A percentile compares a stretch with the other conserved stretches of the same genome.
phyloP scores from a whole-genome alignment of 2,113 vertebrate genomes.

The Crocuta crocuta region DNA sequence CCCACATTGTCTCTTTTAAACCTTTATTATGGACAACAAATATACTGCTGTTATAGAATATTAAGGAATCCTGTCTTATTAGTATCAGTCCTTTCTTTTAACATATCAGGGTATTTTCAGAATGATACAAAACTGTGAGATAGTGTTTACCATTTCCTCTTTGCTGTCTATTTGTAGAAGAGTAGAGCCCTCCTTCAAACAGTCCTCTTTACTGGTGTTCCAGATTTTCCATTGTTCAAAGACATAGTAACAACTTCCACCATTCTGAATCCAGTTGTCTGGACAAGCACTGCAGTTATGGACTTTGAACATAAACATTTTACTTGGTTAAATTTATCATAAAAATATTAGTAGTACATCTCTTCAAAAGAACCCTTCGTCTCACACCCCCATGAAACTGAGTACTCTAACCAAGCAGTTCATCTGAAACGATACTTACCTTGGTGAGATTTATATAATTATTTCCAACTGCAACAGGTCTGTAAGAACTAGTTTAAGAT shows the following conservation, averaged over 20 bases:
- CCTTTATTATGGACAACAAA: background rate
- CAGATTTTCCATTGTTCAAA: background rate
- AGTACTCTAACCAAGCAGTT: background rate
- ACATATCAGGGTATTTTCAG: background rate
- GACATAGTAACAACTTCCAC: constrained; percentile 60
- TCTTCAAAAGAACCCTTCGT: background rate
- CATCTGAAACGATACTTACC: background rate
- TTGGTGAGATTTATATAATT: background rate
- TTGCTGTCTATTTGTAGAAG: constrained; percentile 75
- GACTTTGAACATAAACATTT: constrained; percentile 65
- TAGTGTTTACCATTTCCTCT: constrained; percentile 74
- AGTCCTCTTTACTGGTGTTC: background rate
- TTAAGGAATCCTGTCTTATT: background rate
- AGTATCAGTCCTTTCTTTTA: constrained; percentile 8
- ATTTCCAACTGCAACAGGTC: background rate
- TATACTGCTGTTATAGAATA: background rate
- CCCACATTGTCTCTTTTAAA: background rate
- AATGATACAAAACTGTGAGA: background rate
- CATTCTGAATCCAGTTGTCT: constrained; percentile 66
- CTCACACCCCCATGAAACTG: background rate
- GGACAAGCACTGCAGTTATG: constrained; percentile 56
- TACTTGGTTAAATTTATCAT: background rate
- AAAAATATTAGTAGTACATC: background rate
- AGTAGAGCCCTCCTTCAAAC: background rate
- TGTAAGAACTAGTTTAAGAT: background rate